Evolutionary conservation across 1,140 invertebrate genomes (phyloP), one percentile per base, ranked within the genome.

Genomic region (Heliconius congener): DNA sequence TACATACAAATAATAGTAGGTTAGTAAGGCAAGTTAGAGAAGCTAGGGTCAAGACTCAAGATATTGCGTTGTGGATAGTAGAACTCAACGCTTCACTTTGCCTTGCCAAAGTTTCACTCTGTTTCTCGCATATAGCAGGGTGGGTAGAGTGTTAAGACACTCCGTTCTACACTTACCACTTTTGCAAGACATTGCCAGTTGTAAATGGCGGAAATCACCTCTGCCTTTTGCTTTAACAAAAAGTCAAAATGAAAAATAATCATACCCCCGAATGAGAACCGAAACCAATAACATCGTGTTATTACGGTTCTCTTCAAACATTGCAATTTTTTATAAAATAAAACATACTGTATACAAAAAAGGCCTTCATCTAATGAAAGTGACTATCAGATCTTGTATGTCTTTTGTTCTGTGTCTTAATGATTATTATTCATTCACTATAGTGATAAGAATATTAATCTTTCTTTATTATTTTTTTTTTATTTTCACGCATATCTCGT

Each of bases 361-460:
- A 52, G 78, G 52, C 78, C 74, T 80, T 76, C 78, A 23, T 46
- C 37, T 76, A 80, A 80, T 30, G 78, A 80, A 80, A 80, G 78
- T 74, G 78, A 75, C 39, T 71, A 50, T 66, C 55, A 60, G 55
- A 60, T 60, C 50, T 52, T 19, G 55, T 23, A 23, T 60, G 55
- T 60, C 55, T 60, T 60, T 60, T 60, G 55, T 60, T 60, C 55
- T 60, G n/a, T 11, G n/a, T 8, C n/a, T n/a, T 60, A 23, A 60
- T 60, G 55, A 23, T 23, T 27, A 60, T 23, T 60, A 60, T 60
- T 60, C 55, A 60, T 52, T 52, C 50, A 52, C 9, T 60, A n/a
- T 23, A n/a, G 55, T 60, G 55, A 60, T 60, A 60, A 60, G 19
- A 23, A 60, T 60, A 23, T 60, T 60, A 60, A 60, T 60, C 8